A percentile compares a stretch with the other conserved stretches of the same genome.
Conservation (phyloP, 2,797 vertebrate genomes). For the Salarias fasciatus region DNA sequence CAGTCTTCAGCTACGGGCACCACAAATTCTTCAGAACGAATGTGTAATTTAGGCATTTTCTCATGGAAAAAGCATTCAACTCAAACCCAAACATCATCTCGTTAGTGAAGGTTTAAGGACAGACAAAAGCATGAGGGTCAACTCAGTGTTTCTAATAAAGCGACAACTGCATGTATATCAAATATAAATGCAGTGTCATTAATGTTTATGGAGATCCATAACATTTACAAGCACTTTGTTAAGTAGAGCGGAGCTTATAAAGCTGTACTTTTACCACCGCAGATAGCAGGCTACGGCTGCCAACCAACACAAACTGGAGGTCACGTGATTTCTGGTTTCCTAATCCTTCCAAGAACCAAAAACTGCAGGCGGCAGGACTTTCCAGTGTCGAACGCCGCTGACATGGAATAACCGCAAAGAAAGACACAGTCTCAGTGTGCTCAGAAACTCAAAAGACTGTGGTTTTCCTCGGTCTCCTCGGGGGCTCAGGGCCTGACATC, state of each 20-base stretch:
- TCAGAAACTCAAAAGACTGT: constrained; percentile 29
- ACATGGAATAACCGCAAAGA: constrained; percentile 36
- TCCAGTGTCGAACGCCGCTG: constrained; percentile 37
- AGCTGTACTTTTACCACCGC: constrained; percentile 35
- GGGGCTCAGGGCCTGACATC: constrained; percentile 10
- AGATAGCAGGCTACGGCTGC: constrained; percentile 34
- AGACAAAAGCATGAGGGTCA: no score
- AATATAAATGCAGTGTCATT: neutral
- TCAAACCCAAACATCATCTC: no score
- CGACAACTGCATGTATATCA: neutral
- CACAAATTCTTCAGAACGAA: no score
- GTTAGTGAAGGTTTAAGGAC: no score
- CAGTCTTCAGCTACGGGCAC: no score
- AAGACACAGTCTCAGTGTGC: constrained; percentile 22
- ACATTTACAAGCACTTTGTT: constrained; percentile 22
- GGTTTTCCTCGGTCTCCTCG: constrained; percentile 38
- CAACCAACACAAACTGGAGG: constrained; percentile 54
- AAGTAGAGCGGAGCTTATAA: constrained; percentile 25
- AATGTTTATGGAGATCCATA: constrained; percentile 12
- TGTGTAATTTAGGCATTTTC: no score
- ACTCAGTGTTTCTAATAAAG: no score
- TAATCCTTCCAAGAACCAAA: constrained; percentile 55
- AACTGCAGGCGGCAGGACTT: constrained; percentile 47
- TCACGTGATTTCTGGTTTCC: constrained; percentile 41
- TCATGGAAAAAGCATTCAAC: no score